phyloP scores from a whole-genome alignment of 2,888 invertebrate species.

The Cacoxenus indagator region DNA sequence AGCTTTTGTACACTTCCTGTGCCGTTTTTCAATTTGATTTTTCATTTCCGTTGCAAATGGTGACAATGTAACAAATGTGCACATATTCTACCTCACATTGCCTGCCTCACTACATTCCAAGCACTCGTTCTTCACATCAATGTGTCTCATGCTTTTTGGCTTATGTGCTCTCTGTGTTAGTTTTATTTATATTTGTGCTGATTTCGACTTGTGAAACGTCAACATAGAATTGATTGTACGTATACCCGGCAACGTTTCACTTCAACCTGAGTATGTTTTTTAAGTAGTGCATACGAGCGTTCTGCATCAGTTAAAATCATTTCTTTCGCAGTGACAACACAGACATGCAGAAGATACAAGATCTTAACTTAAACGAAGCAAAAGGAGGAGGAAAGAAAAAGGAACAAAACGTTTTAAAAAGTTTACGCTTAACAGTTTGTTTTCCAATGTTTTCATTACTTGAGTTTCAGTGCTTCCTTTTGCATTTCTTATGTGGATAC shows the following conservation, averaged over 20 bases:
- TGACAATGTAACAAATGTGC: slow-evolving; percentile 48
- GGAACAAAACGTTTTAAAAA: background rate
- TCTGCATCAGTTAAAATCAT: background rate
- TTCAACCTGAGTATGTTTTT: background rate
- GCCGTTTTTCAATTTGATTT: slow-evolving; percentile 67
- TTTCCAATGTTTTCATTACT: background rate
- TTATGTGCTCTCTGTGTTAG: slow-evolving; percentile 20
- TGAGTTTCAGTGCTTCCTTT: background rate
- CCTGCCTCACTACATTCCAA: background rate
- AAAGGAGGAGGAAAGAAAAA: background rate
- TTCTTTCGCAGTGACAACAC: background rate
- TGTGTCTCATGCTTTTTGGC: slow-evolving; percentile 32
- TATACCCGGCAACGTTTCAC: background rate
- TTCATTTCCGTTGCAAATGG: slow-evolving; percentile 68
- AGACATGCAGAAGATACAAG: background rate
- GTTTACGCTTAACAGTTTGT: background rate
- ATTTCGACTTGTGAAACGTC: slow-evolving; percentile 60
- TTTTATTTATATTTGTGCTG: slow-evolving; percentile 46
- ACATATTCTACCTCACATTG: background rate
- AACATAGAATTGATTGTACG: slow-evolving; percentile 52
- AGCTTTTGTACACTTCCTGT: slow-evolving; percentile 43
- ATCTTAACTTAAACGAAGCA: background rate
- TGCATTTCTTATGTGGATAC: slow-evolving; percentile 5
- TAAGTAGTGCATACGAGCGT: background rate
- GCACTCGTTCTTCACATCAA: slow-evolving; percentile 22